Evolutionary conservation across 2,797 vertebrate genomes (phyloP).

Genomic region (Tragelaphus eurycerus): DNA sequence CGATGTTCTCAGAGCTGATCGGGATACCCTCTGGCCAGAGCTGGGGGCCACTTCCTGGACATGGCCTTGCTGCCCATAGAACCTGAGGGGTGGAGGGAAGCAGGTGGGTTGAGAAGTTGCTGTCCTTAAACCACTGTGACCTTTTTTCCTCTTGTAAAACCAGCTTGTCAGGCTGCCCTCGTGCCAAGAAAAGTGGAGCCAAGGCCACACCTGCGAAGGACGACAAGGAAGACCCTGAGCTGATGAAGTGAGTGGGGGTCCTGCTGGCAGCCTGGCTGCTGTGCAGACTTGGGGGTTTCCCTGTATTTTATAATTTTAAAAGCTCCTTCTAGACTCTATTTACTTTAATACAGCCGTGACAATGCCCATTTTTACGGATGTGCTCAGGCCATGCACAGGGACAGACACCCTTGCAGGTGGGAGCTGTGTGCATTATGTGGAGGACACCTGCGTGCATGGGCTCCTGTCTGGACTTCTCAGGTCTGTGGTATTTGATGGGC

Average conservation of each 20-base stretch:
- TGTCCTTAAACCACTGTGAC: conserved; percentile 66
- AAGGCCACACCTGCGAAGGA: conserved; percentile 97
- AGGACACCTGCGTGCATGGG: rapidly evolving
- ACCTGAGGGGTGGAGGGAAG: conserved; percentile 57
- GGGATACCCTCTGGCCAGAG: conserved; percentile 67
- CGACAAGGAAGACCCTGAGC: conserved; percentile 98
- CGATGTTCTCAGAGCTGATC: conserved; percentile 74
- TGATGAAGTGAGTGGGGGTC: conserved; percentile 96
- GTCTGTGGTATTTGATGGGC: background rate
- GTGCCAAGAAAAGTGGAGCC: conserved; percentile 99
- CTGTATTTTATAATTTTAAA: background rate
- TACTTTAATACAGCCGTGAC: background rate
- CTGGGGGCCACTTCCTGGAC: background rate
- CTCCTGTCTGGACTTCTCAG: background rate
- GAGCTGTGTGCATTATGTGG: background rate
- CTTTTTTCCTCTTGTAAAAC: conserved; percentile 87
- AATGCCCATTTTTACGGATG: background rate
- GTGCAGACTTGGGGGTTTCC: background rate
- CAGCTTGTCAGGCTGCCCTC: conserved; percentile 99
- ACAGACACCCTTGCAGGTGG: rapidly evolving
- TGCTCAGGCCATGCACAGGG: background rate
- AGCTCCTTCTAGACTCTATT: background rate
- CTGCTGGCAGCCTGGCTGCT: background rate
- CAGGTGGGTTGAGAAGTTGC: conserved; percentile 24
- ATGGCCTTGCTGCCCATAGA: background rate